Evolutionary conservation across 2,888 invertebrate species (phyloP), one percentile per base, ranked within the genome.

Genomic region (Bellardia bayeri): DNA sequence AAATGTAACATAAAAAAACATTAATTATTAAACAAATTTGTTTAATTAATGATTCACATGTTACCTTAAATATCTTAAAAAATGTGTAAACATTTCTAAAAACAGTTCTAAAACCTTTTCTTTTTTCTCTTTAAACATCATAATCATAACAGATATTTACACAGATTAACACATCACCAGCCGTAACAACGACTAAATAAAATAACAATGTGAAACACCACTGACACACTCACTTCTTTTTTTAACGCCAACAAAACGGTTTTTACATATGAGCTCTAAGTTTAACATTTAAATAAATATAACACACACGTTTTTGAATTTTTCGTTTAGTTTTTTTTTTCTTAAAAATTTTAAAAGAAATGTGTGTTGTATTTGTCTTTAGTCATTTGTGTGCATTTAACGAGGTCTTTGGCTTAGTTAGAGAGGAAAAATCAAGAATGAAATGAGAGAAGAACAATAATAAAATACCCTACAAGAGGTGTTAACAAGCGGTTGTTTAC

Each of bases 331-430:
- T 23, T 14, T 13, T 23, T 40, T 11, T 42, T 51, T 23, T 33
- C 8, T 56, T 56, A 56, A 51, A 51, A 13, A 78, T n/a, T 13
- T n/a, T 7, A 14, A 45, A 9, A 33, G 49, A 16, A 72, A 75
- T 51, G 9, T 45, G 14, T 63, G 13, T 75, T 66, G 37, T 42
- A 42, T 72, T 54, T 72, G 42, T 40, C 0, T 71, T 63, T 42
- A 71, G 40, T 61, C 42, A 68, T 69, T 79, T 79, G 37, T 40
- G 56, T 68, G 14, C 16, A 63, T 69, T 79, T 74, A 79, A 84
- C 66, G 79, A 79, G 79, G 79, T 66, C 83, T 72, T 84, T 84
- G 66, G 40, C 78, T 79, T 72, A 56, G n/a, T 49, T 63, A 42
- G 58, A 23, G 11, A 16, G 37, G 2, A 69, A 68, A 37, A 37